Evolutionary conservation across 2,797 vertebrate species (phyloP), one percentile per base, ranked within the genome.

Genomic region (Gallinago stenura): DNA sequence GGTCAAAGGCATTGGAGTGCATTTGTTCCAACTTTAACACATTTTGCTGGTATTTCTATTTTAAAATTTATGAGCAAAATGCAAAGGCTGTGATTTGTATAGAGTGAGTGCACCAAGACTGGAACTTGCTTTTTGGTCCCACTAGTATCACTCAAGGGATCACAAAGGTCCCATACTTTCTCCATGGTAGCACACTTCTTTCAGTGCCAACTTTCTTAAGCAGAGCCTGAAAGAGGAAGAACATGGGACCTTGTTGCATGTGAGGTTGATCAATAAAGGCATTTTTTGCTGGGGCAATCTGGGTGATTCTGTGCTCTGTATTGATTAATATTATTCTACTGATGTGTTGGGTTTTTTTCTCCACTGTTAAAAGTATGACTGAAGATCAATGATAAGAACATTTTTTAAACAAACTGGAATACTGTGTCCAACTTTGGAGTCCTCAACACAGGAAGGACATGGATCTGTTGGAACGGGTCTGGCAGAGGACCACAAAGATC

Each of bases 21-120:
- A 62, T 77, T 89, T 20, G 3, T 85, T 72, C 46, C 9, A 61
- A 33, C 7, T 90, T 68, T 65, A 76, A 53, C 33, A 45, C 25
- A 56, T 92, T 86, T 87, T 80, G 7, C 16, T 68, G 33, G 8
- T 82, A 41, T 92, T 95, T 87, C 48, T 66, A n/a, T 83, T 87
- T 91, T 92, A 57, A 72, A 28, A 71, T 68, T 68, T 62, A 39
- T 66, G 35, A 87, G 37, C 83, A 48, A 85, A 72, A 51, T 58
- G 30, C 19, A 60, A 62, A 91, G 37, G 3, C 12, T 71, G 24
- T 48, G 22, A 8, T 81, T 62, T 56, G 10, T 66, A 17, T 50
- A 50, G 31, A 45, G 13, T 7, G 25, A 41, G 6, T 33, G 45
- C 33, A 70, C 20, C 13, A 83, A 65, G 43, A 26, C 5, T 69